phyloP scores from a whole-genome alignment of 2,797 vertebrate genomes.

The Spea hammondii region DNA sequence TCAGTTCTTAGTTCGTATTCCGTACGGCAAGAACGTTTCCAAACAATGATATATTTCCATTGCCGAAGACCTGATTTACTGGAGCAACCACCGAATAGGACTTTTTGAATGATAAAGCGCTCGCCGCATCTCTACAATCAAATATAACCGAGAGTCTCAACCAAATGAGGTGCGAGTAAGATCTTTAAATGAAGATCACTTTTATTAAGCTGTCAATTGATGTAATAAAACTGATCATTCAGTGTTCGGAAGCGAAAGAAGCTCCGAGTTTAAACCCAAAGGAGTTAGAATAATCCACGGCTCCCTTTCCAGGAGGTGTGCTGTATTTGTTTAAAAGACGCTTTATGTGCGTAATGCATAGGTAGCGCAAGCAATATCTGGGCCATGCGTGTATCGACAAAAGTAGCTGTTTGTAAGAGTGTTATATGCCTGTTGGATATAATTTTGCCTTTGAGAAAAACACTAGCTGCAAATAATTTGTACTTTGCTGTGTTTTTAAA shows the following conservation, averaged over 20 bases:
- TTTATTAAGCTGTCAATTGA: slow-evolving; percentile 49
- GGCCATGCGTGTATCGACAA: slow-evolving; percentile 39
- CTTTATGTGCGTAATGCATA: neutral
- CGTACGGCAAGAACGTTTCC: slow-evolving; percentile 18
- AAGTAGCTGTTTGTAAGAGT: slow-evolving; percentile 33
- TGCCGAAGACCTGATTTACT: slow-evolving; percentile 22
- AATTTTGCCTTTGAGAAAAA: slow-evolving; percentile 45
- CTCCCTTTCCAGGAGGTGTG: neutral
- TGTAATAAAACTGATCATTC: slow-evolving; percentile 47
- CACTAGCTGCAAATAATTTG: slow-evolving; percentile 26
- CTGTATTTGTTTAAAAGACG: neutral
- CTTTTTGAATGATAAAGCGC: slow-evolving; percentile 24
- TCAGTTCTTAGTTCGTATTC: slow-evolving; percentile 21
- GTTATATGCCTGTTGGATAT: slow-evolving; percentile 39
- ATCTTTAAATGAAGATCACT: slow-evolving; percentile 33
- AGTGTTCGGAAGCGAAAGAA: neutral
- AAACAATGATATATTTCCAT: neutral
- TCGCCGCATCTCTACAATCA: slow-evolving; percentile 31
- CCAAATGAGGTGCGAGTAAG: slow-evolving; percentile 10
- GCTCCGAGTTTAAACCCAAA: neutral
- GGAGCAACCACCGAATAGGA: slow-evolving; percentile 15
- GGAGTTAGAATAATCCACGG: neutral
- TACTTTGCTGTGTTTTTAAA: slow-evolving; percentile 40
- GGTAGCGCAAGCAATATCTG: slow-evolving; percentile 29
- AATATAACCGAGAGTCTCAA: slow-evolving; percentile 31